A percentile compares a stretch with the other conserved stretches of the same genome.
Conservation (phyloP, 2,888 invertebrate species). For the Tuta absoluta region DNA sequence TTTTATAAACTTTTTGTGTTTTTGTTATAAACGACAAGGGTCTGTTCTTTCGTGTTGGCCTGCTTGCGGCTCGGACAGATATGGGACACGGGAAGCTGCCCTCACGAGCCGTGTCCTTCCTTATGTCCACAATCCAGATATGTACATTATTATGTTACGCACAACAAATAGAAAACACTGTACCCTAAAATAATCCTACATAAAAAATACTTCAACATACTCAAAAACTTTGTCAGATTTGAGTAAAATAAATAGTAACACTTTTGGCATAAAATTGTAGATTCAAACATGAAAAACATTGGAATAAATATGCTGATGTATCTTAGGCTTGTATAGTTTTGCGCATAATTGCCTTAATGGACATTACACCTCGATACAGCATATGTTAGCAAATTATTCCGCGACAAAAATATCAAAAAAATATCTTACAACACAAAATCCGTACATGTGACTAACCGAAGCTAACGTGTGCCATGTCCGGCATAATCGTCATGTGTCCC, state of each 20-base stretch:
- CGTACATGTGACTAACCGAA: slow-evolving; percentile 5
- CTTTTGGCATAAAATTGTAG: too few relatives aligned
- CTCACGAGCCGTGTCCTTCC: background rate
- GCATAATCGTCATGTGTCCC: slow-evolving; percentile 33
- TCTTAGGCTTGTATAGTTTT: background rate
- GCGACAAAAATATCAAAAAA: background rate
- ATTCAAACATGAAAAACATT: too few relatives aligned
- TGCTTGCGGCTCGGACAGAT: slow-evolving; percentile 64
- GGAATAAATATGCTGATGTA: too few relatives aligned
- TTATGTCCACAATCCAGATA: background rate
- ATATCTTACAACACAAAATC: background rate
- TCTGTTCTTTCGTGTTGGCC: slow-evolving; percentile 66
- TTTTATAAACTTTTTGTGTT: slow-evolving; percentile 45
- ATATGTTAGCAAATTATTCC: background rate
- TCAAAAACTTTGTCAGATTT: too few relatives aligned
- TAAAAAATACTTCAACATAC: background rate
- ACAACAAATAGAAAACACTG: too few relatives aligned
- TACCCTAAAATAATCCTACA: too few relatives aligned
- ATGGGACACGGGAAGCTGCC: slow-evolving; percentile 49
- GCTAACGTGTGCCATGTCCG: background rate
- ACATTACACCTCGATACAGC: background rate
- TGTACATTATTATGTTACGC: background rate
- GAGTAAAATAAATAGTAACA: too few relatives aligned
- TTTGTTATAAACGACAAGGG: slow-evolving; percentile 55
- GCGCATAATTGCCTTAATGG: background rate